These are phyloP conservation scores for Tamandua tetradactyla DNA, from an alignment of 2,797 vertebrate genomes.

Conservation along the genomic window DNA sequence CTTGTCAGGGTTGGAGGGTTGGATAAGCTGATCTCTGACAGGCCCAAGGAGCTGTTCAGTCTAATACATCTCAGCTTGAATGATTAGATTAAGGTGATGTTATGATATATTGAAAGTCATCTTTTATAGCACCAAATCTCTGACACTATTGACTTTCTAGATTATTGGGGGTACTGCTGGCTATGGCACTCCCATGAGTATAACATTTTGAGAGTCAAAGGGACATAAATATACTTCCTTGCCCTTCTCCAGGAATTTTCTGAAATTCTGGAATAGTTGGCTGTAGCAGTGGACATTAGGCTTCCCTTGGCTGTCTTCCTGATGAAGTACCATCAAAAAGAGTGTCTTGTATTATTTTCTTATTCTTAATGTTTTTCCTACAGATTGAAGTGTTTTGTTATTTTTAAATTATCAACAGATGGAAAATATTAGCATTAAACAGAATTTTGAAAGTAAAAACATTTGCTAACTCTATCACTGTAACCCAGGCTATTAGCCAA, in stretches of 20 bases:
- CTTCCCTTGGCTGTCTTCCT: not conserved
- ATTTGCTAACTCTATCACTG: not conserved
- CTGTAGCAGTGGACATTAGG: not conserved
- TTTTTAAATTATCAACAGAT: constrained; percentile 16
- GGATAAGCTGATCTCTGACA: constrained; percentile 34
- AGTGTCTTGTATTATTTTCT: not conserved
- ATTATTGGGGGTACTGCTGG: constrained; percentile 59
- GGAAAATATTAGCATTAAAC: constrained; percentile 23
- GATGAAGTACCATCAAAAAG: not conserved
- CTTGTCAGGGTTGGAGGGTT: constrained; percentile 60
- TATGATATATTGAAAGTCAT: constrained; percentile 75
- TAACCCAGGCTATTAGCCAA: not conserved
- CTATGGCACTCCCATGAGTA: constrained; percentile 1
- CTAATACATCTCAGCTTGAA: constrained; percentile 68
- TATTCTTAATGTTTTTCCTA: not conserved
- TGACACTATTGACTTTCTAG: constrained; percentile 57
- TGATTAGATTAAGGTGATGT: constrained; percentile 73
- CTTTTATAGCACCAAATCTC: constrained; percentile 63
- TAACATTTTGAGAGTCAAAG: constrained; percentile 49
- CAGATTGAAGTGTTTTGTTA: not conserved
- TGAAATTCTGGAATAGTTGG: constrained; percentile 25
- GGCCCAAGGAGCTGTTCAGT: constrained; percentile 56
- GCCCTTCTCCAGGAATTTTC: not conserved
- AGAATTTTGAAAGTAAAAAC: not conserved
- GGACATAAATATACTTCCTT: constrained; percentile 21